Evolutionary conservation across 2,888 invertebrate genomes (phyloP).

Genomic region (Muschampia staudingeri): DNA sequence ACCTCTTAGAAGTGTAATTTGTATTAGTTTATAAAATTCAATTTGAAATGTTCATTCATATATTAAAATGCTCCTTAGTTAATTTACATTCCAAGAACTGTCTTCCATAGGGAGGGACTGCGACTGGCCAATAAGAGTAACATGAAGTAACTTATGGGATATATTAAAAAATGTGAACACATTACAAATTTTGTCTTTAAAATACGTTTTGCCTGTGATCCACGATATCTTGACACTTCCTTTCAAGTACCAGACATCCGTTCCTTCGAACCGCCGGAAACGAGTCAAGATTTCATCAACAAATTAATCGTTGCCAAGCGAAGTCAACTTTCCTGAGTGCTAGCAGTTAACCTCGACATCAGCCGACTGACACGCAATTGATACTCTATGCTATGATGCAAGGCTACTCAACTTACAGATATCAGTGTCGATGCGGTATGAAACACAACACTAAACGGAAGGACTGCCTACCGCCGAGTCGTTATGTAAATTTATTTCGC

Average conservation of each 20-base stretch:
- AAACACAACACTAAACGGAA: constrained; percentile 86
- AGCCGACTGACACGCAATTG: constrained; percentile 60
- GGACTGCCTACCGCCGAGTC: constrained; percentile 68
- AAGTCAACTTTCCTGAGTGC: constrained; percentile 40
- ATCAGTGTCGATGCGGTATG: constrained; percentile 79
- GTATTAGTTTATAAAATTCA: too few species aligned
- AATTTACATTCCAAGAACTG: too few species aligned
- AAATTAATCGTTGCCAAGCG: constrained; percentile 8
- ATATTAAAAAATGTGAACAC: neutral
- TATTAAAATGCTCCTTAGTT: too few species aligned
- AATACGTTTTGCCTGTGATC: neutral
- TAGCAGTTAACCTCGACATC: constrained; percentile 70
- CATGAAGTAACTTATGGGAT: neutral
- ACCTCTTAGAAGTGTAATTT: too few species aligned
- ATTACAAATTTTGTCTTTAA: neutral
- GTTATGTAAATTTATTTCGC: constrained; percentile 54
- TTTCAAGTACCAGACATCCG: constrained; percentile 4
- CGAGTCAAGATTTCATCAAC: constrained; percentile 13
- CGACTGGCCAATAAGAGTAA: too few species aligned
- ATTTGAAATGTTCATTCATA: too few species aligned
- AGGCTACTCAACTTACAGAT: constrained; percentile 77
- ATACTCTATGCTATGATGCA: constrained; percentile 68
- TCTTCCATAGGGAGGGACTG: too few species aligned
- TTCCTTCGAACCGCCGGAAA: constrained; percentile 22
- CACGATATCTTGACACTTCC: neutral